These are phyloP conservation scores for Rhinoraja longicauda DNA, from an alignment of 2,797 vertebrate genomes.

Conservation along the genomic window DNA sequence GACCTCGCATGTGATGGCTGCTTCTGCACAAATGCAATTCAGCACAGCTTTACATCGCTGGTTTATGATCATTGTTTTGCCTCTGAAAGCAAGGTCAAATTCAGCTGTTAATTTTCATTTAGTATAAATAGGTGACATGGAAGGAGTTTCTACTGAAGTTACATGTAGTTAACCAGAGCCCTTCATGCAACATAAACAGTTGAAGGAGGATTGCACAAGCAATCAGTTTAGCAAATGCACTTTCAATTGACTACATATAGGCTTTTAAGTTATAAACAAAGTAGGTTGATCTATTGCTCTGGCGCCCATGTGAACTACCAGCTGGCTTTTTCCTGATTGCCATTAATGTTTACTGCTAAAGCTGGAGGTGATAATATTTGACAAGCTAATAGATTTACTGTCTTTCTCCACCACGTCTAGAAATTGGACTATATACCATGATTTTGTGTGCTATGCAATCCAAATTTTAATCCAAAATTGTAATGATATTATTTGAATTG, in stretches of 20 bases:
- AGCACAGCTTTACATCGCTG: not conserved
- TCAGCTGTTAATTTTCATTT: constrained; percentile 27
- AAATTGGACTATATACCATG: too few species aligned
- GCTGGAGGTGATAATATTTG: not conserved
- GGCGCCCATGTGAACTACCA: not conserved
- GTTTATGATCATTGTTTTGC: not conserved
- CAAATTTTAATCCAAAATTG: too few species aligned
- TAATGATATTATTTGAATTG: too few species aligned
- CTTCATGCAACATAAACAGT: constrained; percentile 12
- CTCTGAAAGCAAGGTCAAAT: constrained; percentile 15
- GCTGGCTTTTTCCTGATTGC: not conserved
- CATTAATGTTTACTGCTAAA: not conserved
- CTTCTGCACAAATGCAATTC: not conserved
- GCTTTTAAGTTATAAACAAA: constrained; percentile 1
- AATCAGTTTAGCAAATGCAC: not conserved
- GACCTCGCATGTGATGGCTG: too few species aligned
- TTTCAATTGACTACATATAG: constrained; percentile 2
- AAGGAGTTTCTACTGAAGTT: not conserved
- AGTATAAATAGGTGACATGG: not conserved
- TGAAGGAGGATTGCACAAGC: not conserved
- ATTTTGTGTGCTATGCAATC: too few species aligned
- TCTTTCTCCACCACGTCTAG: not conserved
- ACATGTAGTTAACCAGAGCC: not conserved
- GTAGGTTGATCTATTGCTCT: constrained; percentile 26
- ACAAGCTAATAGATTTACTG: not conserved